A percentile compares a stretch with the other conserved stretches of the same genome.
Conservation (phyloP, 2,888 invertebrate species). For the Spodoptera picta region DNA sequence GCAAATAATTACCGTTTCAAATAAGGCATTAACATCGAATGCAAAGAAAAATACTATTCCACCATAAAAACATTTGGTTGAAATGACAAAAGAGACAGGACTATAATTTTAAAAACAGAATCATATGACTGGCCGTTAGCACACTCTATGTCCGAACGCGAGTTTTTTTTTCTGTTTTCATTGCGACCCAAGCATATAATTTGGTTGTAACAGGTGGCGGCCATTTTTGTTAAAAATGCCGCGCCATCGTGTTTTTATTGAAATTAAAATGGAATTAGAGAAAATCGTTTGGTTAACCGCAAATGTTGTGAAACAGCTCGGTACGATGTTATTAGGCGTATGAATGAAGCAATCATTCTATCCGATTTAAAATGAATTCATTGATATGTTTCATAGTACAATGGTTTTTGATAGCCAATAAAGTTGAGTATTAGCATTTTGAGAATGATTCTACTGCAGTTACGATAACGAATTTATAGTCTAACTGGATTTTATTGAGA, state of each 20-base stretch:
- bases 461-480: slow-evolving; percentile 8
- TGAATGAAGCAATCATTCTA: slow-evolving; percentile 55
- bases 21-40: no score
- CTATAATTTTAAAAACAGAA: slow-evolving; percentile 41
- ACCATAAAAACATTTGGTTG: not conserved
- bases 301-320: slow-evolving; percentile 64
- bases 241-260: slow-evolving; percentile 66
- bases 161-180: slow-evolving; percentile 51
- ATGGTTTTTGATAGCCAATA: slow-evolving; percentile 34
- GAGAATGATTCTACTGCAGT: slow-evolving; percentile 13
- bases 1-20: no score
- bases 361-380: slow-evolving; percentile 31
- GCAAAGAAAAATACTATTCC: no score
- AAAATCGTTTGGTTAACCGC: slow-evolving; percentile 78
- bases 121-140: slow-evolving; percentile 41
- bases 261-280: slow-evolving; percentile 81
- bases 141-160: slow-evolving; percentile 43
- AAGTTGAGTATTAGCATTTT: slow-evolving; percentile 28
- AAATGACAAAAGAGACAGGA: not conserved
- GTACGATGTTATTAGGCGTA: slow-evolving; percentile 51
- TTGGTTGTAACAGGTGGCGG: slow-evolving; percentile 74
- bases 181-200: slow-evolving; percentile 61
- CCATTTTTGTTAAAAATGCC: slow-evolving; percentile 59
- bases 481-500: slow-evolving; percentile 6
- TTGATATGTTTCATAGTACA: slow-evolving; percentile 43